Percentiles rank a stretch among this genome's conserved stretches.
Evolutionary conservation across 2,888 invertebrate genomes (phyloP).

Genomic region (Noctua comes): DNA sequence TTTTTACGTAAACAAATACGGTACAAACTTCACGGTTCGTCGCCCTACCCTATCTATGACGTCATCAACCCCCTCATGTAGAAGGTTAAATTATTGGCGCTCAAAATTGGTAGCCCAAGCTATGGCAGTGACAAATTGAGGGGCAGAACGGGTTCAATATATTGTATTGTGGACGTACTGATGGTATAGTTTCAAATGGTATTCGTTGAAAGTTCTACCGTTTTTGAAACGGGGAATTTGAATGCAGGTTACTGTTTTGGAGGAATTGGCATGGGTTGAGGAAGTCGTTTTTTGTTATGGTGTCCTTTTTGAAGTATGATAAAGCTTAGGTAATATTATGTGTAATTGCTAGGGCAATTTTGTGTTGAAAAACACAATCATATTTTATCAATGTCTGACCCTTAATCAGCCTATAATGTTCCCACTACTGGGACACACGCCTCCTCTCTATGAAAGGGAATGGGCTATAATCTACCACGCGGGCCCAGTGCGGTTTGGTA

Average conservation of each 20-base stretch:
- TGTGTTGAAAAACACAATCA: neutral
- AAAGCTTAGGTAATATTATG: neutral
- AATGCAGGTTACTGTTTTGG: neutral
- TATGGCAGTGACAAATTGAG: constrained; percentile 66
- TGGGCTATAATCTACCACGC: too few relatives aligned
- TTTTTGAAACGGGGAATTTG: constrained; percentile 17
- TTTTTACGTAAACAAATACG: constrained; percentile 41
- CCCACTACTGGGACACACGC: too few relatives aligned
- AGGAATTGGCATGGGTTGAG: neutral
- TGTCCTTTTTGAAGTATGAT: neutral
- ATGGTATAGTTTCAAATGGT: constrained; percentile 48
- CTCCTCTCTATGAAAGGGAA: too few relatives aligned
- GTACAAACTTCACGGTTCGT: constrained; percentile 36
- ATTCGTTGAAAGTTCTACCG: neutral
- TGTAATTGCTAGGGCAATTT: neutral
- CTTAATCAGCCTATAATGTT: too few relatives aligned
- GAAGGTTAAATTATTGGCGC: constrained; percentile 68
- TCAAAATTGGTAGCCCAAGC: constrained; percentile 68
- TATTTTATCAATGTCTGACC: too few relatives aligned
- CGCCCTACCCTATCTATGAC: constrained; percentile 49
- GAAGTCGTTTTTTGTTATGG: neutral
- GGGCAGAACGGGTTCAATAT: constrained; percentile 44
- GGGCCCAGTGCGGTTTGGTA: too few relatives aligned
- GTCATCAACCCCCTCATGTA: constrained; percentile 51
- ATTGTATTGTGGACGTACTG: constrained; percentile 52